Conservation (phyloP, 2,113 vertebrate genomes). For the Leptobrachium leishanense region DNA sequence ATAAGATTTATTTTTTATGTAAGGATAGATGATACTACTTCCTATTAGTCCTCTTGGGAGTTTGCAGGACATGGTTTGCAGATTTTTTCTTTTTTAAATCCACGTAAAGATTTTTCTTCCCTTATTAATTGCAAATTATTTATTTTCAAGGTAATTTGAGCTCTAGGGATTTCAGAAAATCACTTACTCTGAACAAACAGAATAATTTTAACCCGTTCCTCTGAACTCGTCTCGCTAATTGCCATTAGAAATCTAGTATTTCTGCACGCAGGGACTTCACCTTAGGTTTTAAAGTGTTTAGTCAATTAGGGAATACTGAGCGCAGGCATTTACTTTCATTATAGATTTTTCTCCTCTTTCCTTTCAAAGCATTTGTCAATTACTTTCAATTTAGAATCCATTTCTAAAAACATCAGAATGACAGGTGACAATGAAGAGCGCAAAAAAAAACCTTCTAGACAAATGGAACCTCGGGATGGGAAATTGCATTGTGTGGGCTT, state of each 20-base stretch:
- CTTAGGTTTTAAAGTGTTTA: conserved; percentile 43
- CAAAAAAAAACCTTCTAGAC: conserved; percentile 14
- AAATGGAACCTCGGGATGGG: conserved; percentile 9
- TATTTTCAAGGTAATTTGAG: conserved; percentile 63
- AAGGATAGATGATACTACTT: conserved; percentile 47
- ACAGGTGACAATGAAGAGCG: conserved; percentile 44
- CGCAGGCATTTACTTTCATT: conserved; percentile 33
- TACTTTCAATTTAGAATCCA: conserved; percentile 50
- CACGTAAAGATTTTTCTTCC: conserved; percentile 55
- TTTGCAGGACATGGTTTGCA: conserved; percentile 57
- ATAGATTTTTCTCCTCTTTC: conserved; percentile 39
- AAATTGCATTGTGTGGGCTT: conserved; percentile 32
- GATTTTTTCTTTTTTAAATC: conserved; percentile 8
- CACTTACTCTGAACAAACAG: conserved; percentile 61
- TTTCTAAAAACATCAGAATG: conserved; percentile 47
- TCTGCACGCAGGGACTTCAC: conserved; percentile 10
- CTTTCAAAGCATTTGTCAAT: conserved; percentile 43
- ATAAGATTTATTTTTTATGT: conserved; percentile 59
- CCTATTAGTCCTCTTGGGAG: conserved; percentile 57
- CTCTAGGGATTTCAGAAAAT: conserved; percentile 69
- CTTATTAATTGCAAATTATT: conserved; percentile 70
- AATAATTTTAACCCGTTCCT: conserved; percentile 71
- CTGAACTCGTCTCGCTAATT: conserved; percentile 54
- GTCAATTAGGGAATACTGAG: conserved; percentile 40
- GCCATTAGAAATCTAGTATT: conserved; percentile 56